These are phyloP conservation scores for Tiliacea citrago DNA, from an alignment of 2,888 invertebrate species.

Conservation along the genomic window DNA sequence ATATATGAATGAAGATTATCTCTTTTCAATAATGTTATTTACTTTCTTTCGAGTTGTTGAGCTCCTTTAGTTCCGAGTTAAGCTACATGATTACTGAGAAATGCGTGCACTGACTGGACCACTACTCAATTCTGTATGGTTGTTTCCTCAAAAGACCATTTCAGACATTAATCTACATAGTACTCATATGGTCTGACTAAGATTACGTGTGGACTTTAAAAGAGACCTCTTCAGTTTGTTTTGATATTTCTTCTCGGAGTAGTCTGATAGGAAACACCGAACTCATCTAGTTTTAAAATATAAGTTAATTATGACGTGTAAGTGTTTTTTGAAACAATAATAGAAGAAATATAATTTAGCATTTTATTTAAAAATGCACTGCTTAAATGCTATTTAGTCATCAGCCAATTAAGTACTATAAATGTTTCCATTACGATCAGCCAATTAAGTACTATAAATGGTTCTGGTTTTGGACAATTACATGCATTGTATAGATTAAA, in stretches of 20 bases:
- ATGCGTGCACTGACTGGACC: neutral
- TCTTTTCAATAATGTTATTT: neutral
- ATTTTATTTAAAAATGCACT: neutral
- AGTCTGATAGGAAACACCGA: neutral
- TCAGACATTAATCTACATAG: neutral
- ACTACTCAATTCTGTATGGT: neutral
- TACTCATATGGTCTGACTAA: neutral
- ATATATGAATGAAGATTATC: too few species aligned
- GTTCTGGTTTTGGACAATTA: neutral
- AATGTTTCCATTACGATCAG: neutral
- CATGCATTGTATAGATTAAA: neutral
- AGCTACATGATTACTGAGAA: neutral
- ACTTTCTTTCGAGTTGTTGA: neutral
- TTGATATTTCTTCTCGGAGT: neutral
- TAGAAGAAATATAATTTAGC: neutral
- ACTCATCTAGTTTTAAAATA: neutral
- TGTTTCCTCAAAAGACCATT: neutral
- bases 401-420: neutral
- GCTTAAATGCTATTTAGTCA: constrained; percentile 1
- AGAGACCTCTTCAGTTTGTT: neutral
- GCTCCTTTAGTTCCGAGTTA: neutral
- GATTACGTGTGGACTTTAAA: neutral
- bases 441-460: neutral
- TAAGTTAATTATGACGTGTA: neutral
- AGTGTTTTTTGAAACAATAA: neutral